Evolutionary conservation across 1,140 invertebrate genomes (phyloP).

Genomic region (Drosophila elegans): DNA sequence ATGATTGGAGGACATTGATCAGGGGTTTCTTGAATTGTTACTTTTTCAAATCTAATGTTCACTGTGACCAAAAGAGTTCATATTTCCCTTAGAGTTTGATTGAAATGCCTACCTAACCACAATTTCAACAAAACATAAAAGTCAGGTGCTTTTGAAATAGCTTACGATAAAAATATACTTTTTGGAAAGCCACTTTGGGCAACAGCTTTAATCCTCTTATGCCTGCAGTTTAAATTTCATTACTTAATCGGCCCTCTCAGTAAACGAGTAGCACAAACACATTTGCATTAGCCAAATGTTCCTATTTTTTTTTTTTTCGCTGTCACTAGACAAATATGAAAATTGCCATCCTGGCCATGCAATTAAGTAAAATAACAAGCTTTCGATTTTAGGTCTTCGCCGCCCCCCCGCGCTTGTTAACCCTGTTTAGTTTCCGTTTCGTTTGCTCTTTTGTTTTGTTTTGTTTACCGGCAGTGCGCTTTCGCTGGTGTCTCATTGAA

Average conservation of each 20-base stretch:
- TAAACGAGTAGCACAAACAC: background rate
- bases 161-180: background rate
- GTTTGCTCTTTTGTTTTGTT: slow-evolving; percentile 28
- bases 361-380: slow-evolving; percentile 55
- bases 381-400: slow-evolving; percentile 31
- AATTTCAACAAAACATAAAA: too few relatives aligned
- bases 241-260: background rate
- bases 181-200: background rate
- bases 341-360: slow-evolving; percentile 36
- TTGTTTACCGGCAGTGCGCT: slow-evolving; percentile 39
- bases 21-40: background rate
- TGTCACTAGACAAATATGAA: slow-evolving; percentile 43
- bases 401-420: slow-evolving; percentile 17
- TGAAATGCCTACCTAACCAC: too few relatives aligned
- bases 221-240: background rate
- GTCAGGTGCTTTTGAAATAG: too few relatives aligned
- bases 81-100: too few relatives aligned
- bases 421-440: slow-evolving; percentile 47
- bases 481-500: slow-evolving; percentile 24
- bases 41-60: background rate
- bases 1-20: background rate
- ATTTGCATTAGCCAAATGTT: slow-evolving; percentile 19
- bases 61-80: too few relatives aligned
- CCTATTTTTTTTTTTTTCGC: slow-evolving; percentile 1
- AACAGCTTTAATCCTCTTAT: background rate